These are phyloP conservation scores for Limnephilus auricula DNA, from an alignment of 2,888 invertebrate species.

Conservation along the genomic window DNA sequence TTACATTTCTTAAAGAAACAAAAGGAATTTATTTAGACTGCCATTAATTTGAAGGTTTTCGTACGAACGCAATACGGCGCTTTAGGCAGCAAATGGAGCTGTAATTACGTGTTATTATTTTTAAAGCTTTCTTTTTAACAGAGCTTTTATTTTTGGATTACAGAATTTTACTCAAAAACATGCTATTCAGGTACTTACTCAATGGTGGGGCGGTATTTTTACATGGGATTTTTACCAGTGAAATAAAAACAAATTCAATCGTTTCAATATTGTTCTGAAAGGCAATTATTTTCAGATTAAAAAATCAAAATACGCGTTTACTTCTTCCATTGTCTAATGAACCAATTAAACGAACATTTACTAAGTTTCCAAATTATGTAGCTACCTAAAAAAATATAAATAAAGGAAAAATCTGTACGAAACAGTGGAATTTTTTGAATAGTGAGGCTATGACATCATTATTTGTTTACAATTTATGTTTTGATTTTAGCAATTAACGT, in stretches of 20 bases:
- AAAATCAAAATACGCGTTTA: not conserved
- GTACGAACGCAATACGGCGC: not conserved
- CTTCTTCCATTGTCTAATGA: not conserved
- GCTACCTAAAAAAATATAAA: too few relatives aligned
- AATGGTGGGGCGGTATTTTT: not conserved
- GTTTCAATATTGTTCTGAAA: not conserved
- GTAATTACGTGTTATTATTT: not conserved
- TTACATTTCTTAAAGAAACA: conserved; percentile 10
- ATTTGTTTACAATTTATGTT: too few relatives aligned
- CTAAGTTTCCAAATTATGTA: not conserved
- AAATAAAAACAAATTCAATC: not conserved
- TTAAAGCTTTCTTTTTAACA: not conserved
- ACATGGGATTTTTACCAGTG: not conserved
- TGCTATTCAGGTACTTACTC: not conserved
- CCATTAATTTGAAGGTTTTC: conserved; percentile 6
- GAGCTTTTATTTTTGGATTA: not conserved
- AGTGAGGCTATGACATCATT: too few relatives aligned
- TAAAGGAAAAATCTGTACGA: too few relatives aligned
- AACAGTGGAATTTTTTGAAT: too few relatives aligned
- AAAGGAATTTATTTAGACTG: not conserved
- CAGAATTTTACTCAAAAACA: not conserved
- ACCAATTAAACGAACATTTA: not conserved
- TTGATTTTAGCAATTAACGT: too few relatives aligned
- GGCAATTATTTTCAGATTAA: not conserved
- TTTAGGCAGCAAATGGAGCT: not conserved